A percentile compares a stretch with the other conserved stretches of the same genome.
These are phyloP conservation scores for Lepidocyrtoides sp. DNA, from an alignment of 2,888 invertebrate species.

Conservation along the genomic window DNA sequence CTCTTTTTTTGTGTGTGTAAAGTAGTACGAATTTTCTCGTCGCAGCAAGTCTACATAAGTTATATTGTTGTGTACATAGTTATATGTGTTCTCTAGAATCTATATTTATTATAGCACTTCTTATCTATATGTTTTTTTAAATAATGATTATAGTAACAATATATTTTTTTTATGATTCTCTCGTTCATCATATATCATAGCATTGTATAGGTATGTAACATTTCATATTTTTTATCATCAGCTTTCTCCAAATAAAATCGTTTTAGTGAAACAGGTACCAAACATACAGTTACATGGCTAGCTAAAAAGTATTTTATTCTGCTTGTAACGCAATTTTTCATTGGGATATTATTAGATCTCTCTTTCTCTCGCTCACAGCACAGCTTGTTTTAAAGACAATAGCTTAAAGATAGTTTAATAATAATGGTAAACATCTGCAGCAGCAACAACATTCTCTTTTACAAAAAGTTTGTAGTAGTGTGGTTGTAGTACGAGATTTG, in stretches of 20 bases:
- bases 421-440: neutral
- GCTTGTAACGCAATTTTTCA: slow-evolving; percentile 22
- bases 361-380: slow-evolving; percentile 37
- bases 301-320: slow-evolving; percentile 31
- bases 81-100: too few relatives aligned
- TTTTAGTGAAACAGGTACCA: slow-evolving; percentile 73
- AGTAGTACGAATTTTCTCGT: slow-evolving; percentile 30
- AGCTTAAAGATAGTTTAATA: neutral
- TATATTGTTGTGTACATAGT: slow-evolving; percentile 6
- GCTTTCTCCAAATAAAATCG: slow-evolving; percentile 65
- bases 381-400: neutral
- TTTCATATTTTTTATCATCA: slow-evolving; percentile 29
- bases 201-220: slow-evolving; percentile 31
- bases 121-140: slow-evolving; percentile 3
- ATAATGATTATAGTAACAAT: slow-evolving; percentile 8
- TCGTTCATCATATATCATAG: slow-evolving; percentile 65
- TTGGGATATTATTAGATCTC: slow-evolving; percentile 29
- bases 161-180: slow-evolving; percentile 60
- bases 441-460: neutral
- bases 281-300: slow-evolving; percentile 70
- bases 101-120: too few relatives aligned
- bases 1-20: slow-evolving; percentile 18
- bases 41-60: neutral
- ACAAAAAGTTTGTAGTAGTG: neutral
- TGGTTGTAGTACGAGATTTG: neutral